These are phyloP conservation scores for Sebastes fasciatus DNA, from an alignment of 2,113 vertebrate genomes.

Conservation along the genomic window DNA sequence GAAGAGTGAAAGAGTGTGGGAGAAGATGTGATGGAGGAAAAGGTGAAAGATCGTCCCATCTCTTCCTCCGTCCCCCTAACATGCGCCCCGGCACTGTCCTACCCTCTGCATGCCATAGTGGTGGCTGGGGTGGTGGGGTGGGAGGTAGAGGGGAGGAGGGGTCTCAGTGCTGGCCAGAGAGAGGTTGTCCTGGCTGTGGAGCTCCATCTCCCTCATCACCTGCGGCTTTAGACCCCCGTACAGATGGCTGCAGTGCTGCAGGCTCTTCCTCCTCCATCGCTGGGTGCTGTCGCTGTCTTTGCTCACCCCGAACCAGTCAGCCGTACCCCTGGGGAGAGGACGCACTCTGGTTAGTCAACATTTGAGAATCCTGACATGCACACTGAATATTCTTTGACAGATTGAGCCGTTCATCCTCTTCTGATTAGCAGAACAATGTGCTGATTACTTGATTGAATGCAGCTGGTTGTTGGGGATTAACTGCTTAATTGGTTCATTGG, in stretches of 20 bases:
- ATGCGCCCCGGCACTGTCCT: slow-evolving; percentile 44
- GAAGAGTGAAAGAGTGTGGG: slow-evolving; percentile 8
- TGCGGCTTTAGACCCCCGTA: slow-evolving; percentile 96
- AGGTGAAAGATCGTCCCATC: not conserved
- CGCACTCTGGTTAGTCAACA: not conserved
- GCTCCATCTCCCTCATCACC: slow-evolving; percentile 95
- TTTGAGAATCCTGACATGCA: not conserved
- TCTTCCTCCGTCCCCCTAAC: not conserved
- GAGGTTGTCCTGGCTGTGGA: slow-evolving; percentile 95
- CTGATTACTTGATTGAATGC: slow-evolving; percentile 25
- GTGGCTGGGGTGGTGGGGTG: slow-evolving; percentile 79
- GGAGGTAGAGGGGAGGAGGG: slow-evolving; percentile 93
- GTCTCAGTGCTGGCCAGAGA: slow-evolving; percentile 96
- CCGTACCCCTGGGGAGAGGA: slow-evolving; percentile 89
- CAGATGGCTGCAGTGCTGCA: slow-evolving; percentile 96
- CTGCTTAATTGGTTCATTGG: slow-evolving; percentile 2
- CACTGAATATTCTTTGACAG: not conserved
- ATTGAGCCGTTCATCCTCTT: not conserved
- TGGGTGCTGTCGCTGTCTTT: slow-evolving; percentile 94
- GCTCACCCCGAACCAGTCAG: slow-evolving; percentile 98
- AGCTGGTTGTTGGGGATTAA: slow-evolving; percentile 12
- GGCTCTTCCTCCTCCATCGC: slow-evolving; percentile 97
- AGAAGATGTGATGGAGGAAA: not conserved
- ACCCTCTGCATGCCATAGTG: slow-evolving; percentile 97
- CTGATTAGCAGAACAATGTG: slow-evolving; percentile 6